Percentiles rank a stretch among this genome's conserved stretches.
Conservation (phyloP, 2,113 vertebrate genomes). For the Chlamydotis undulata region DNA sequence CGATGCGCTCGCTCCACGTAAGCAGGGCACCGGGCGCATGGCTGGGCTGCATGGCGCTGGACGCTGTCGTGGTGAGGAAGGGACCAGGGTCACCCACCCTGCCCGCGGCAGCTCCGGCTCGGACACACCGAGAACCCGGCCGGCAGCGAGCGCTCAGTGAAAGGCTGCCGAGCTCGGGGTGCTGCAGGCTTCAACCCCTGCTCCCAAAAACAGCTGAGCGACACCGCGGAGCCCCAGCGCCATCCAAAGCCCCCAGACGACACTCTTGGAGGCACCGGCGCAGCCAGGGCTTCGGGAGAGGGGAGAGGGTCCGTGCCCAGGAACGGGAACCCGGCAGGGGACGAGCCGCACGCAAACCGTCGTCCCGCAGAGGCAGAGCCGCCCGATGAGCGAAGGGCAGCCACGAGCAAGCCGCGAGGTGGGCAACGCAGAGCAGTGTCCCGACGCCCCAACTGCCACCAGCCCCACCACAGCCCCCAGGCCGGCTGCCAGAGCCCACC, state of each 20-base stretch:
- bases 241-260: not conserved
- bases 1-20: not conserved
- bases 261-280: not conserved
- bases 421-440: not conserved
- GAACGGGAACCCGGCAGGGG: not conserved
- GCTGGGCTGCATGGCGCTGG: not conserved
- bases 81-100: too few relatives aligned
- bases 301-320: not conserved
- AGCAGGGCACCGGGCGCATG: not conserved
- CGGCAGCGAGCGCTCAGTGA: not conserved
- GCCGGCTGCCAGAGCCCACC: fast-evolving
- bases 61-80: fast-evolving
- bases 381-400: fast-evolving
- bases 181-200: not conserved
- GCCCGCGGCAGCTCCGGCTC: fast-evolving
- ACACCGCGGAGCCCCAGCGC: not conserved
- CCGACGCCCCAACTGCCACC: fast-evolving
- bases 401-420: fast-evolving
- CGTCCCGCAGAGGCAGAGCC: not conserved
- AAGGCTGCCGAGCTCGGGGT: fast-evolving
- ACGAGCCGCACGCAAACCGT: too few relatives aligned
- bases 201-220: not conserved
- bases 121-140: too few relatives aligned
- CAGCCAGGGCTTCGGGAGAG: not conserved
- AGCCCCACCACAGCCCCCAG: not conserved